A percentile compares a stretch with the other conserved stretches of the same genome.
These are phyloP conservation scores for Stenurella melanura DNA, from an alignment of 2,888 invertebrate genomes.

Conservation along the genomic window DNA sequence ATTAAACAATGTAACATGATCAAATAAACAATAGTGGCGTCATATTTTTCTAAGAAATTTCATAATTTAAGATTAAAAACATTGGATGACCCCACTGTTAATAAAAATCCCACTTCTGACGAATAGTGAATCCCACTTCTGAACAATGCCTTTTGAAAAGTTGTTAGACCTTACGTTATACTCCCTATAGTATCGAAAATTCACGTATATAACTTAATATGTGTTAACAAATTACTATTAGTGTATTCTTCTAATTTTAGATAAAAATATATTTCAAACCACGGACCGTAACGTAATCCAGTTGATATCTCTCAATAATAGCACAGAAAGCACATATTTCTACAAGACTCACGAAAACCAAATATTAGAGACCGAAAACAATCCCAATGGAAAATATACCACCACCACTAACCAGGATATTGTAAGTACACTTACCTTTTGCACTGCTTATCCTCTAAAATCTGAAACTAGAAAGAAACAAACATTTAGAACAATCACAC, in stretches of 20 bases:
- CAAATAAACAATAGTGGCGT: too few species aligned
- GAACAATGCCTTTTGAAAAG: neutral
- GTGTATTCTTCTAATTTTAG: neutral
- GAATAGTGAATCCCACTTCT: neutral
- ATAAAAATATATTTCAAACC: constrained; percentile 14
- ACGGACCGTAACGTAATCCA: constrained; percentile 23
- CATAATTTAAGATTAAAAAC: too few species aligned
- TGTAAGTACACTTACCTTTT: constrained; percentile 19
- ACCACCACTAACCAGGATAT: constrained; percentile 6
- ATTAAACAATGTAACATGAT: too few species aligned
- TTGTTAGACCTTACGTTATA: too few species aligned
- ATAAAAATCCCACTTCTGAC: too few species aligned
- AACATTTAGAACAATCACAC: too few species aligned
- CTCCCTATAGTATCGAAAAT: too few species aligned
- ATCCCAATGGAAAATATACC: neutral
- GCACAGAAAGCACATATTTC: neutral
- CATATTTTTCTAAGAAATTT: too few species aligned
- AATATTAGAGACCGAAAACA: neutral
- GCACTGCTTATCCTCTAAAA: neutral
- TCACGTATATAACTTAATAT: too few species aligned
- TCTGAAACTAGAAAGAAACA: constrained; percentile 18
- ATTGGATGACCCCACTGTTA: too few species aligned
- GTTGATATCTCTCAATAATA: neutral
- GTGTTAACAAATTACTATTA: neutral
- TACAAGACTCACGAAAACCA: constrained; percentile 25